A percentile compares a stretch with the other conserved stretches of the same genome.
Conservation (phyloP, 2,113 vertebrate species). For the Hyperopisus bebe region DNA sequence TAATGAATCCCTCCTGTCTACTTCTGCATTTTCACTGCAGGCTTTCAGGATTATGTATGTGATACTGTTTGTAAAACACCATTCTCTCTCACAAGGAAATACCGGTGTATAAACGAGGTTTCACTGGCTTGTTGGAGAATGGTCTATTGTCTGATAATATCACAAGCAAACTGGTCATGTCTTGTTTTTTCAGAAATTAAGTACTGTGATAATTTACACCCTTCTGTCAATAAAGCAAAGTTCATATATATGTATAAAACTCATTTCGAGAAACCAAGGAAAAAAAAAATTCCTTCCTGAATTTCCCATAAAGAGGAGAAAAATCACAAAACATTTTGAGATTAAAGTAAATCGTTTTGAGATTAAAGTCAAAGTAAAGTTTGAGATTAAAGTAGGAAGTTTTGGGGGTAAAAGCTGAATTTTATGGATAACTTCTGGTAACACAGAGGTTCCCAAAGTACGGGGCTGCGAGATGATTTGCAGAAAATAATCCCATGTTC, state of each 20-base stretch:
- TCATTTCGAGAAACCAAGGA: not conserved
- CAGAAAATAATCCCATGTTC: not conserved
- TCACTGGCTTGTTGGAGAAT: constrained; percentile 16
- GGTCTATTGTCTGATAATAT: constrained; percentile 31
- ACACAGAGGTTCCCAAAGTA: not conserved
- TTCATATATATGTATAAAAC: not conserved
- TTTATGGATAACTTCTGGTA: not conserved
- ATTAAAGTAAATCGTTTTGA: not conserved
- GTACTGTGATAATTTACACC: not conserved
- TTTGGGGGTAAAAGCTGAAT: not conserved
- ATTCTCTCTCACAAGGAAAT: constrained; percentile 23
- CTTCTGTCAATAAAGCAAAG: not conserved
- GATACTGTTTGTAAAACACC: constrained; percentile 6
- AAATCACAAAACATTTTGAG: not conserved
- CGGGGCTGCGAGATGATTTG: not conserved
- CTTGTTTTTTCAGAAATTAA: constrained; percentile 31
- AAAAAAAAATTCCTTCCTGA: not conserved
- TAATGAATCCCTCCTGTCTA: constrained; percentile 17
- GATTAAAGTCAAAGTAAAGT: not conserved
- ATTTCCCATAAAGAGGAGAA: not conserved
- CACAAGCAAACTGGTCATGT: constrained; percentile 20
- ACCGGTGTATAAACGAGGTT: constrained; percentile 19
- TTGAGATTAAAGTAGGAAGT: not conserved
- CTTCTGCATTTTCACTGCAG: not conserved
- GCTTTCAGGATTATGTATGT: constrained; percentile 3